Evolutionary conservation across 2,797 vertebrate species (phyloP).

Genomic region (Protosalanx chinensis): DNA sequence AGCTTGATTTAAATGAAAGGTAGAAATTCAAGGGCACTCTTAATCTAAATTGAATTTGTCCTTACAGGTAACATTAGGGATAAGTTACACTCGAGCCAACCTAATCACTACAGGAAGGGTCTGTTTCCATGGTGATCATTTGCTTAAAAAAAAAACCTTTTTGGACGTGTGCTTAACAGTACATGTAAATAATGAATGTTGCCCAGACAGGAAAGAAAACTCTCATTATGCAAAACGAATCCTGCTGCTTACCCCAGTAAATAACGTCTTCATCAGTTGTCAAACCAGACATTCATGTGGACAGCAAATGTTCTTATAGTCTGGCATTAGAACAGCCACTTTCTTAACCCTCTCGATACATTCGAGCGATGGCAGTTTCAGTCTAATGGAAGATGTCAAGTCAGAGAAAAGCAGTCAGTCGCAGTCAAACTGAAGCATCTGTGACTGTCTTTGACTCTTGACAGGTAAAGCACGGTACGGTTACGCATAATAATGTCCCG

Average conservation of each 20-base stretch:
- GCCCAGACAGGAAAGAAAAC: not conserved
- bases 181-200: constrained; percentile 23
- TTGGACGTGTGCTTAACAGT: not conserved
- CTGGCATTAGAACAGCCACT: not conserved
- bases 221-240: constrained; percentile 19
- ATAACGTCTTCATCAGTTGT: constrained; percentile 6
- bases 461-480: too few species aligned
- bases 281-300: constrained; percentile 12
- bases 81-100: constrained; percentile 8
- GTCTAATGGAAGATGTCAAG: not conserved
- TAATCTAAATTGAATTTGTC: constrained; percentile 3
- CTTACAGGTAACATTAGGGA: constrained; percentile 6
- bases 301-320: constrained; percentile 6
- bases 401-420: not conserved
- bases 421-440: not conserved
- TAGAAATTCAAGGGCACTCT: not conserved
- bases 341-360: not conserved
- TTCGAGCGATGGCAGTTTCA: not conserved
- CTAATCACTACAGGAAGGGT: constrained; percentile 17
- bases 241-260: constrained; percentile 4
- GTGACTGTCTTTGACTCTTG: too few species aligned
- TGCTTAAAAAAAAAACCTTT: constrained; percentile 10
- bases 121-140: constrained; percentile 32
- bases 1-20: not conserved
- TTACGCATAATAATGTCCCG: too few species aligned